Evolutionary conservation across 2,888 invertebrate species (phyloP).

Genomic region (Hetaerina titia): DNA sequence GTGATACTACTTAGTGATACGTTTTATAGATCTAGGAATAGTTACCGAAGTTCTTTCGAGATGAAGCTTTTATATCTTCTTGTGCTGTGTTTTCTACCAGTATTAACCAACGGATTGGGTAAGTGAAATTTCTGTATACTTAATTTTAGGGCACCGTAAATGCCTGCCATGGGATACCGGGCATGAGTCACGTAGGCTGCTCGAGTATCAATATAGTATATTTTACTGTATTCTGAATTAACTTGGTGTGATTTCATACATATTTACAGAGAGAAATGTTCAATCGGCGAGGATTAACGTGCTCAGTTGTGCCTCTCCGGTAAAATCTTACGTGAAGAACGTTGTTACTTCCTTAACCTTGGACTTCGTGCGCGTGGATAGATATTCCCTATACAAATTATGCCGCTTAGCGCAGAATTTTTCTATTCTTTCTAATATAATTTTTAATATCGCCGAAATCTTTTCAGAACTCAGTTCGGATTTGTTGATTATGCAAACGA

Average conservation of each 20-base stretch:
- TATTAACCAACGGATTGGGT: background rate
- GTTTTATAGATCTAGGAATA: background rate
- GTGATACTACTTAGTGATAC: conserved; percentile 1
- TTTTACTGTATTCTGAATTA: background rate
- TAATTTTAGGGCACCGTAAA: background rate
- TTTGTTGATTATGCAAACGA: no score
- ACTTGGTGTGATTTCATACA: background rate
- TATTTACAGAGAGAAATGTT: background rate
- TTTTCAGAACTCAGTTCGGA: no score
- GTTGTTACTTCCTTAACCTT: conserved; percentile 16
- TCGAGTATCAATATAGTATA: background rate
- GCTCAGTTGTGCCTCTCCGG: background rate
- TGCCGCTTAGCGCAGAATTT: background rate
- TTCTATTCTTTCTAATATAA: no score
- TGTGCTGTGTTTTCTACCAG: background rate
- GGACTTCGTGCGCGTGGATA: background rate
- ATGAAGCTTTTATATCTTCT: background rate
- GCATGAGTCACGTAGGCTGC: conserved; percentile 27
- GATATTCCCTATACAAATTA: background rate
- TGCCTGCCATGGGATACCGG: conserved; percentile 35
- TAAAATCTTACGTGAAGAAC: background rate
- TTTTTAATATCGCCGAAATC: no score
- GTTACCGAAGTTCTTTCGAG: background rate
- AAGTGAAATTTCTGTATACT: background rate
- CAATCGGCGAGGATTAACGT: background rate